Percentiles rank a stretch among this genome's conserved stretches.
phyloP scores from a whole-genome alignment of 1,140 invertebrate genomes.

The Rhizoglyphus robini region DNA sequence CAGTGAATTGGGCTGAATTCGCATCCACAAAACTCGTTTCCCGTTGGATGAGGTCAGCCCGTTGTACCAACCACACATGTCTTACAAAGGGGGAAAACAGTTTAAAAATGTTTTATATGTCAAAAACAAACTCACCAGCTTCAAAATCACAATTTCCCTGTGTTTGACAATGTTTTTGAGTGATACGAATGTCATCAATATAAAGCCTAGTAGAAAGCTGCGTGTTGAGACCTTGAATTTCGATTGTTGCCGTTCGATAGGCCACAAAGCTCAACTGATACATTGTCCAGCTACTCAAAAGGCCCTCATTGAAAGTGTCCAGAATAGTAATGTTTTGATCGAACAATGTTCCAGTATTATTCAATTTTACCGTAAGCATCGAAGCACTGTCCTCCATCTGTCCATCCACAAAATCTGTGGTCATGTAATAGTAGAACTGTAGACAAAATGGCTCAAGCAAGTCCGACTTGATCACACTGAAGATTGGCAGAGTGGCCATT shows the following conservation, averaged over 20 bases:
- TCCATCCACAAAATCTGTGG: not conserved
- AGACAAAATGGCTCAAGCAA: not conserved
- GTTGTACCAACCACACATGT: slow-evolving; percentile 26
- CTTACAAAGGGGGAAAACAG: not conserved
- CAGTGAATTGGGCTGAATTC: not conserved
- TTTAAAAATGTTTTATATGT: not conserved
- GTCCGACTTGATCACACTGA: not conserved
- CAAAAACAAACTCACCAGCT: not conserved
- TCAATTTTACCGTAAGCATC: not conserved
- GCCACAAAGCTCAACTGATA: not conserved
- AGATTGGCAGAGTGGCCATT: not conserved
- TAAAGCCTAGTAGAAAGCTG: not conserved
- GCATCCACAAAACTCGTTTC: not conserved
- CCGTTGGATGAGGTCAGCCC: not conserved
- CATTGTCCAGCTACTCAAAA: not conserved
- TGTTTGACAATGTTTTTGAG: not conserved
- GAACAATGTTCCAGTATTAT: not conserved
- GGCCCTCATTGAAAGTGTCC: not conserved
- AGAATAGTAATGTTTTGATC: not conserved
- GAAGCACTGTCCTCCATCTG: not conserved
- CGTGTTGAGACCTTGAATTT: not conserved
- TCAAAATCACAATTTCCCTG: slow-evolving; percentile 27
- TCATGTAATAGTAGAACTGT: slow-evolving; percentile 1
- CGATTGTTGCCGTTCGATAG: not conserved
- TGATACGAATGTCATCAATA: not conserved